These are phyloP conservation scores for Amniataba percoides DNA, from an alignment of 2,797 vertebrate genomes.

Conservation along the genomic window DNA sequence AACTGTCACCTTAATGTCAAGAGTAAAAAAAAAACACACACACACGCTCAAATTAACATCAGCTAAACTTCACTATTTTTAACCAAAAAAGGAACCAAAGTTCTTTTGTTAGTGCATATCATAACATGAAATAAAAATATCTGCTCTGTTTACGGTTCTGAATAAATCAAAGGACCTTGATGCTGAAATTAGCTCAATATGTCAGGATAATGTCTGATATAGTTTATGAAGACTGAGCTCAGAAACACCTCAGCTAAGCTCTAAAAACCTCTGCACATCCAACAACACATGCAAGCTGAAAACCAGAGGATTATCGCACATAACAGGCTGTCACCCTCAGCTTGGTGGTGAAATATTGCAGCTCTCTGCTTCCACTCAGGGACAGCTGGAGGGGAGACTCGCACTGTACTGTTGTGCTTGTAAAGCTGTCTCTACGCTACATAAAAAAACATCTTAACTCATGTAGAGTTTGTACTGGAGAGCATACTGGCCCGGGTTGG, in stretches of 20 bases:
- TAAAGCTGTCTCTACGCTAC: constrained; percentile 14
- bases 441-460: constrained; percentile 1
- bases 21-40: constrained; percentile 12
- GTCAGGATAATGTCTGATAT: constrained; percentile 31
- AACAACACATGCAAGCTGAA: constrained; percentile 30
- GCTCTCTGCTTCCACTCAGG: constrained; percentile 62
- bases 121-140: constrained; percentile 5
- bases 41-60: background rate
- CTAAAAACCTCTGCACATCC: constrained; percentile 36
- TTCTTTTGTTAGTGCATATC: background rate
- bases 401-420: background rate
- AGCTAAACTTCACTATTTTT: background rate
- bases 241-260: constrained; percentile 61
- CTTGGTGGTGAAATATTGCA: constrained; percentile 49
- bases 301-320: constrained; percentile 45
- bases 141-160: background rate
- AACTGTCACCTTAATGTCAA: constrained; percentile 18
- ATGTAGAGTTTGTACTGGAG: background rate
- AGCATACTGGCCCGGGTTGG: background rate
- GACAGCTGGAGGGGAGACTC: constrained; percentile 36
- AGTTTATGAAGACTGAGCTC: constrained; percentile 34
- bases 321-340: constrained; percentile 46
- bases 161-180: constrained; percentile 13
- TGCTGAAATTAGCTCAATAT: constrained; percentile 20
- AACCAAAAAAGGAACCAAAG: background rate